These are phyloP conservation scores for Odontothrips loti DNA, from an alignment of 2,888 invertebrate species.

Conservation along the genomic window DNA sequence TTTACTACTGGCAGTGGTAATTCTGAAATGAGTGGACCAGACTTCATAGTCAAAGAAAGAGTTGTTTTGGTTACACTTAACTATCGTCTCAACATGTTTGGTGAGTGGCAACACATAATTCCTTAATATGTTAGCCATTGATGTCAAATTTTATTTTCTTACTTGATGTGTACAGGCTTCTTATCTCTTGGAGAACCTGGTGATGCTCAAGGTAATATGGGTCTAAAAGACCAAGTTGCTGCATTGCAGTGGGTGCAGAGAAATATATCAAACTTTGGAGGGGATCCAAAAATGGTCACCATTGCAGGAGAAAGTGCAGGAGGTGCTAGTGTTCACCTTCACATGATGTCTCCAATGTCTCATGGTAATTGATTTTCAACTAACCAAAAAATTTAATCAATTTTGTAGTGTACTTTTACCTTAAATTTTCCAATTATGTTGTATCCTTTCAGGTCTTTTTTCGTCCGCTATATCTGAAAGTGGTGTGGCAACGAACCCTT, in stretches of 20 bases:
- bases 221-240: conserved; percentile 5
- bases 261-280: neutral
- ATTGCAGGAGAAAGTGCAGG: conserved; percentile 4
- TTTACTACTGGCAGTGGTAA: conserved; percentile 17
- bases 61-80: conserved; percentile 9
- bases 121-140: neutral
- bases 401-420: neutral
- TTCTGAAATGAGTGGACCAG: conserved; percentile 1
- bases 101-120: neutral
- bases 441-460: neutral
- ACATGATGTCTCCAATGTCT: conserved; percentile 12
- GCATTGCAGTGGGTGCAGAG: neutral
- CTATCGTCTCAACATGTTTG: conserved; percentile 20
- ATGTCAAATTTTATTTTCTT: neutral
- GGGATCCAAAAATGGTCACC: neutral
- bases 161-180: neutral
- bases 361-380: neutral
- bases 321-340: conserved; percentile 7
- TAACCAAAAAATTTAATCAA: neutral
- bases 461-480: neutral
- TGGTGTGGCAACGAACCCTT: neutral
- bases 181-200: neutral
- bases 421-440: neutral
- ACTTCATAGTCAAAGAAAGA: conserved; percentile 22
- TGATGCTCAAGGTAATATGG: conserved; percentile 1